Base-by-base conservation (phyloP, 2,888 invertebrate genomes). In the Baronia brevicornis region DNA sequence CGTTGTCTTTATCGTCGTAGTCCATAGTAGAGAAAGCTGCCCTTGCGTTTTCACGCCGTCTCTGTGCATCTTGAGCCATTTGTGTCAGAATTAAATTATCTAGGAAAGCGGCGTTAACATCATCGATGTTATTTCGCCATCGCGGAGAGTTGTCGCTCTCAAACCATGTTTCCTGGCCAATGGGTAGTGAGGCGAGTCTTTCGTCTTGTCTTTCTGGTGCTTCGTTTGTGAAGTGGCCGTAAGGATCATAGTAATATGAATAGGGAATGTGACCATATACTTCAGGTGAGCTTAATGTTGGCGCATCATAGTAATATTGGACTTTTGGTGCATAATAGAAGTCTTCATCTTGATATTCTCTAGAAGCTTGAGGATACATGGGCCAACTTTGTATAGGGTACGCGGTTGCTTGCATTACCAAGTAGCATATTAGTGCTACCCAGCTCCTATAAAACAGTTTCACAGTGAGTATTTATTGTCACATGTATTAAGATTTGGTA, bases 151-250 rank as follows among this genome's bases (percentile, higher is more conserved):
- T 54, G 40, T 87, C 87, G 42, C 82, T 86, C 57, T 89, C 89
- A 44, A 86, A 90, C 79, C 88, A 87, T 7, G 88, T 88, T 58
- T 90, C 89, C 52, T 89, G 89, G n/a, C 89, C 89, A 12, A 89
- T 87, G 0, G 89, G 89, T 17, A 89, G 72, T 6, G 87, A 77
- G 20, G 87, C 85, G 51, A 89, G 84, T 28, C 88, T 71, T 54
- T 89, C 88, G 42, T 87, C 87, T 54, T 89, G 89, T 32, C 86
- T 85, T 19, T 88, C 70, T 18, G 88, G 84, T 41, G 86, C 87
- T 40, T 89, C 89, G 43, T 89, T 86, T 5, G 85, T 65, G 43
- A 86, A 85, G 37, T 86, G 84, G 4, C 84, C 72, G 51, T 86
- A 86, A 1, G 78, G 66, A 36, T 79, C 77, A 38, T 78, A 75